A percentile compares a stretch with the other conserved stretches of the same genome.
Evolutionary conservation across 2,113 vertebrate genomes (phyloP).

Genomic region (Dasyurus viverrinus): DNA sequence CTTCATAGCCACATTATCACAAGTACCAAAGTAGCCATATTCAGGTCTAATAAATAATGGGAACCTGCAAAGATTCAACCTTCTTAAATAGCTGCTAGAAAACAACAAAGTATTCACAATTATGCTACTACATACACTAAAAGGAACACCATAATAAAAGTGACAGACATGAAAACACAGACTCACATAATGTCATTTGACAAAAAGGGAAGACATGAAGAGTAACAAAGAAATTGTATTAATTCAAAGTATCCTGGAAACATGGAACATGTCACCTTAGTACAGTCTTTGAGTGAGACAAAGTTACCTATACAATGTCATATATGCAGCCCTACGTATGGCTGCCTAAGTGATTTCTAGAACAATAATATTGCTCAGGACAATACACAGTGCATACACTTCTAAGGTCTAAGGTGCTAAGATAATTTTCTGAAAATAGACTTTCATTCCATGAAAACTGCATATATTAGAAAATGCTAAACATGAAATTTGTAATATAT

Average conservation of each 20-base stretch:
- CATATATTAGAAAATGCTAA: background rate
- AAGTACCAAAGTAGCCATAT: conserved; percentile 40
- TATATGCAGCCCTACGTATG: background rate
- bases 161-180: background rate
- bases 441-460: background rate
- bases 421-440: conserved; percentile 2
- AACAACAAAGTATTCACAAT: conserved; percentile 62
- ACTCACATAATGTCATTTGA: background rate
- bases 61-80: conserved; percentile 50
- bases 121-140: conserved; percentile 47
- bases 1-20: conserved; percentile 60
- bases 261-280: background rate
- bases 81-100: conserved; percentile 37
- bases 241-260: background rate
- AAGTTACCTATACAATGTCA: background rate
- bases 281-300: background rate
- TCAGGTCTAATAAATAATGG: conserved; percentile 55
- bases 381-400: background rate
- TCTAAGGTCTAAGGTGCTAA: background rate
- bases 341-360: background rate
- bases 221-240: background rate
- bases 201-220: background rate
- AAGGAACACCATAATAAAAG: background rate
- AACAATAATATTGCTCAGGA: background rate
- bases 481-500: background rate